Percentiles rank a stretch among this genome's conserved stretches.
These are phyloP conservation scores for Crotophaga sulcirostris DNA, from an alignment of 2,113 vertebrate species.

Conservation along the genomic window DNA sequence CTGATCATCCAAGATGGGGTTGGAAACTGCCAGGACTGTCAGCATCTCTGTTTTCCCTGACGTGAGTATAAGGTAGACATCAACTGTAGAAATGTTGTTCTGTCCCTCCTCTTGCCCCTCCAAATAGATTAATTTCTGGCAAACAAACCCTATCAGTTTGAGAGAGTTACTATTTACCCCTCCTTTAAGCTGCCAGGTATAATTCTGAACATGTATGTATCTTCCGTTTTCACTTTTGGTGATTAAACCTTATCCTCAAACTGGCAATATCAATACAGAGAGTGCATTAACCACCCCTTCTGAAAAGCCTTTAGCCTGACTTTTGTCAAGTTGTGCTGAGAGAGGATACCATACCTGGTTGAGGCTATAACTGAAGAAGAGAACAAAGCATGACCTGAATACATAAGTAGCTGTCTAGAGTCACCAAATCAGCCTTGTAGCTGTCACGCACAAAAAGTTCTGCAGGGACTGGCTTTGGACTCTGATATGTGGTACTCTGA, in stretches of 20 bases:
- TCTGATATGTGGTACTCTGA: not conserved
- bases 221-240: not conserved
- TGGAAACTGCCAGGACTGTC: not conserved
- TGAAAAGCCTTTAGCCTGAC: not conserved
- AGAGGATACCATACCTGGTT: not conserved
- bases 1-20: not conserved
- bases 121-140: not conserved
- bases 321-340: not conserved
- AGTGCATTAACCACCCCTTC: not conserved
- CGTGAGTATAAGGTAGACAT: not conserved
- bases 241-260: not conserved
- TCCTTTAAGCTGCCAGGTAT: not conserved
- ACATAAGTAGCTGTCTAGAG: not conserved
- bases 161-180: not conserved
- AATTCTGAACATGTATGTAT: not conserved
- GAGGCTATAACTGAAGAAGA: constrained; percentile 23
- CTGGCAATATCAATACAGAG: not conserved
- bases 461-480: not conserved
- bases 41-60: not conserved
- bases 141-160: not conserved
- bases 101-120: not conserved
- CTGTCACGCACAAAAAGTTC: not conserved
- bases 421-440: not conserved
- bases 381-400: constrained; percentile 39
- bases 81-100: not conserved